phyloP scores from a whole-genome alignment of 2,797 vertebrate species.

The Moxostoma hubbsi region DNA sequence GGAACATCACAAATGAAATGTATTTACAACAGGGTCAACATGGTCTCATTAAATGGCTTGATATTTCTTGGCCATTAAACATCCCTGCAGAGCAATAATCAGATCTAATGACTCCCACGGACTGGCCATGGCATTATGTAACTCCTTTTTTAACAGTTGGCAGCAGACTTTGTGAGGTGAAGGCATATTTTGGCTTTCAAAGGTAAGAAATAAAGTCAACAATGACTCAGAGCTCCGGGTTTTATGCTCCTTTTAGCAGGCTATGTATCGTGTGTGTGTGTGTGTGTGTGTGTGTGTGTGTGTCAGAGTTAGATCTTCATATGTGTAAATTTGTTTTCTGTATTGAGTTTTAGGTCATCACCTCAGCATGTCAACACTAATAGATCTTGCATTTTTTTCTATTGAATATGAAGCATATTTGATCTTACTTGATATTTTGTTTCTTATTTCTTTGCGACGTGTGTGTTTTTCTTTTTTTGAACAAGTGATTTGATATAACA shows the following conservation, averaged over 20 bases:
- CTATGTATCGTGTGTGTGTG: no score
- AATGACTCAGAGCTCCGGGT: background rate
- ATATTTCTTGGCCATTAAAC: constrained; percentile 1
- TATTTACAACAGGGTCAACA: background rate
- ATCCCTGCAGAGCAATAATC: constrained; percentile 6
- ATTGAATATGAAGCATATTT: background rate
- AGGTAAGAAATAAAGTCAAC: constrained; percentile 35
- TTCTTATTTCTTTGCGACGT: no score
- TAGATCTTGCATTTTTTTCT: background rate
- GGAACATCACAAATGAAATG: background rate
- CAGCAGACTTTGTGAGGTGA: constrained; percentile 28
- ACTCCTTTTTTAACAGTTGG: constrained; percentile 32
- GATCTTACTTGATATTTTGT: no score
- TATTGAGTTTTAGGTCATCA: background rate
- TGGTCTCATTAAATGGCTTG: constrained; percentile 19
- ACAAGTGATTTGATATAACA: no score
- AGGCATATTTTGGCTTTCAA: constrained; percentile 28
- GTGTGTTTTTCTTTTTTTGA: no score
- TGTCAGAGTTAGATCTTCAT: background rate
- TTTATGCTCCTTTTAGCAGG: no score
- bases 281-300: no score
- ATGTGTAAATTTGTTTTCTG: background rate
- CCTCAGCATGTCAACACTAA: background rate
- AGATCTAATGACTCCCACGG: constrained; percentile 27
- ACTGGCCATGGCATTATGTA: background rate